phyloP scores from a whole-genome alignment of 2,888 invertebrate species.

The Amblyjoppa proteus region DNA sequence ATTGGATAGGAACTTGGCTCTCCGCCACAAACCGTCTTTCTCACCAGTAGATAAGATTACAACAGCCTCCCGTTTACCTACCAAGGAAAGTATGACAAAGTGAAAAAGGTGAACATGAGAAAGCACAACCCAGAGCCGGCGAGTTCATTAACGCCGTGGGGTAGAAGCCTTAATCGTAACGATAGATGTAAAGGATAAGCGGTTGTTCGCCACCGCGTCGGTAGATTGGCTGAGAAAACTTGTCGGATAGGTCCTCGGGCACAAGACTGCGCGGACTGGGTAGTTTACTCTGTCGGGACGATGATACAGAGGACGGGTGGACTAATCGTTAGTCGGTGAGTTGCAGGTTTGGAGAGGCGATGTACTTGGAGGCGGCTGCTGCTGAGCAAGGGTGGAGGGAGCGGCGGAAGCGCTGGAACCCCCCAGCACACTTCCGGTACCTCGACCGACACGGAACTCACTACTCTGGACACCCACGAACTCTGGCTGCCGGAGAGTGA shows the following conservation, averaged over 20 bases:
- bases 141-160: not conserved
- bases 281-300: not conserved
- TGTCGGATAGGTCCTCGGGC: not conserved
- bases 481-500: slow-evolving; percentile 92
- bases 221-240: not conserved
- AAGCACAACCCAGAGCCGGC: not conserved
- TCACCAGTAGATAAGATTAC: slow-evolving; percentile 9
- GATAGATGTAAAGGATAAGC: not conserved
- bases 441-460: slow-evolving; percentile 94
- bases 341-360: slow-evolving; percentile 88
- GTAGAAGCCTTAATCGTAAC: not conserved
- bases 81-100: slow-evolving; percentile 23
- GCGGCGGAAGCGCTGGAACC: slow-evolving; percentile 81
- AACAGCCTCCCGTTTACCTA: not conserved
- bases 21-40: not conserved
- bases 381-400: slow-evolving; percentile 80
- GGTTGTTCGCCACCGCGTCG: not conserved
- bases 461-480: slow-evolving; percentile 93
- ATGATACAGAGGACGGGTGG: slow-evolving; percentile 2
- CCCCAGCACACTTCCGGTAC: slow-evolving; percentile 91
- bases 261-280: not conserved
- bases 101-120: not conserved
- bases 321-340: slow-evolving; percentile 46
- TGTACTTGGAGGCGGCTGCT: slow-evolving; percentile 92
- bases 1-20: not conserved